phyloP scores from a whole-genome alignment of 2,113 vertebrate species.

The Maccullochella peelii region DNA sequence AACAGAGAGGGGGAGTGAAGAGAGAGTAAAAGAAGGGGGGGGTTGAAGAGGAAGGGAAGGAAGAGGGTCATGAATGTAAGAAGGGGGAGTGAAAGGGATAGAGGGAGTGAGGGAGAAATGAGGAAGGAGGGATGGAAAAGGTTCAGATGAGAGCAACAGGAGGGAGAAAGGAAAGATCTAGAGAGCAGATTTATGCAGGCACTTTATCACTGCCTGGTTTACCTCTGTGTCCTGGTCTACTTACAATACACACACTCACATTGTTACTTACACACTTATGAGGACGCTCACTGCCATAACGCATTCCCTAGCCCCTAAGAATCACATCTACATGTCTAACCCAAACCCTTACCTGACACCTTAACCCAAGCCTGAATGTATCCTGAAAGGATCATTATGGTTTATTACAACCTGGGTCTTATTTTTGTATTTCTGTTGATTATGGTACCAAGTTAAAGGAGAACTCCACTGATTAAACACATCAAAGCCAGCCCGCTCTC shows the following conservation, averaged over 20 bases:
- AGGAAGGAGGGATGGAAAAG: neutral
- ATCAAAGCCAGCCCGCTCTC: neutral
- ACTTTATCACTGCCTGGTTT: conserved; percentile 53
- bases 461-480: neutral
- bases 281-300: neutral
- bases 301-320: too few relatives aligned
- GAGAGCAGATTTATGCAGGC: conserved; percentile 30
- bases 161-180: conserved; percentile 8
- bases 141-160: neutral
- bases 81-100: neutral
- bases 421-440: too few relatives aligned
- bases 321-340: too few relatives aligned
- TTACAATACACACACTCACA: conserved; percentile 36
- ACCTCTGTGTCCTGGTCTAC: conserved; percentile 48
- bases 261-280: neutral
- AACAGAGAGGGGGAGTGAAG: neutral
- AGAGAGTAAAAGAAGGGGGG: neutral
- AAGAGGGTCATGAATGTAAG: neutral
- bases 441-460: neutral
- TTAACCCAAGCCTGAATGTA: too few relatives aligned
- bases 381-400: too few relatives aligned
- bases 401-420: too few relatives aligned
- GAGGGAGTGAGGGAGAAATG: neutral
- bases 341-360: too few relatives aligned
- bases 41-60: too few relatives aligned